Evolutionary conservation across 2,113 vertebrate genomes (phyloP), one percentile per base, ranked within the genome.

Genomic region (Bucco capensis): DNA sequence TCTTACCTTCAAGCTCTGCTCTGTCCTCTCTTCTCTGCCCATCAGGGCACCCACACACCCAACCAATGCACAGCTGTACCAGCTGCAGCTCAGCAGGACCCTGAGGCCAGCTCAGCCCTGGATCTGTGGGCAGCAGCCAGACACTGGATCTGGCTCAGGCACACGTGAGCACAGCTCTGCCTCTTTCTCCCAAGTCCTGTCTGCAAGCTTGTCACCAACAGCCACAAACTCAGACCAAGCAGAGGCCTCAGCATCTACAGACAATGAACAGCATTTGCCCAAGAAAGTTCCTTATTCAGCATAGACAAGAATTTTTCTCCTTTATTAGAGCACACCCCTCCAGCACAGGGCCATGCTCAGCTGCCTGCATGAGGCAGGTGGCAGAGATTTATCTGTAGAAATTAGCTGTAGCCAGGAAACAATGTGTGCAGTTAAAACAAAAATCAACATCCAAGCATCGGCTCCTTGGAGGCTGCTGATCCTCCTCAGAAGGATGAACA

Each of bases 241-340:
- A 82, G 70, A 89, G 73, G 60, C 50, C 58, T 79, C 66, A 42
- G 61, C 49, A 74, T 40, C 57, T 84, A 30, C 74, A 89, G 49
- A 44, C 84, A 64, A 24, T 25, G 40, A 88, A n/a, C 57, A 53
- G 70, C 77, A 60, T 69, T n/a, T 90, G 35, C 58, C 81, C 42
- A 47, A 64, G 44, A 72, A 86, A n/a, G 61, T 23, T 51, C 77
- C 53, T 86, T 75, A 81, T 56, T 56, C 57, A 87, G 77, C 53
- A 57, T 3, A 2, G 53, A 46, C 10, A 21, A 60, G 30, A 2
- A 3, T 54, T 71, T 33, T 73, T 88, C 62, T 30, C 62, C 54
- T 89, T 87, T 82, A 82, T 84, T 84, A 90, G 54, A 86, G 50
- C 70, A 79, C 44, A 90, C 61, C 92, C 56, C 84, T 69, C 67